Percentiles rank a stretch among this genome's conserved stretches.
Conservation (phyloP, 2,888 invertebrate genomes). For the Calliopum simillimum region DNA sequence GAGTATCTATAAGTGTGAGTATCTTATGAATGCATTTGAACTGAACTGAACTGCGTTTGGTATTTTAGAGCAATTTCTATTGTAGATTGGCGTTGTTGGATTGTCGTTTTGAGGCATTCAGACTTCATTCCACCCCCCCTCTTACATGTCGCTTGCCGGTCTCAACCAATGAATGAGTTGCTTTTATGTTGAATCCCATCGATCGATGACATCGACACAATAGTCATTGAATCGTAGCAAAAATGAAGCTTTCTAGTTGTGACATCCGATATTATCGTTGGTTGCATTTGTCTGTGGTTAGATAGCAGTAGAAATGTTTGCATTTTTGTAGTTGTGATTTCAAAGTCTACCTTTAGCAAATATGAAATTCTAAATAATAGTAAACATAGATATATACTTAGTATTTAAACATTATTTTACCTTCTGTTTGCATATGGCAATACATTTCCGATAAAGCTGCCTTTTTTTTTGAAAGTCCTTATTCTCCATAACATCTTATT, state of each 20-base stretch:
- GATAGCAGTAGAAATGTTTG: too few relatives aligned
- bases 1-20: slow-evolving; percentile 21
- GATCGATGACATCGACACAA: slow-evolving; percentile 3
- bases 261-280: too few relatives aligned
- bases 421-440: too few relatives aligned
- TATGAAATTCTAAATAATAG: too few relatives aligned
- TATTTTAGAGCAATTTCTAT: slow-evolving; percentile 6
- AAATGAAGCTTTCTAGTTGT: too few relatives aligned
- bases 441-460: too few relatives aligned
- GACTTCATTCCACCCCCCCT: not conserved
- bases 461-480: too few relatives aligned
- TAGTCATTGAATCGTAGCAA: slow-evolving; percentile 2
- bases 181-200: slow-evolving; percentile 9
- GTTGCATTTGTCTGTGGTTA: too few relatives aligned
- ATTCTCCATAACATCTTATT: not conserved
- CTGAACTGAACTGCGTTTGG: slow-evolving; percentile 32
- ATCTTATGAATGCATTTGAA: slow-evolving; percentile 21
- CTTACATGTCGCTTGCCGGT: not conserved
- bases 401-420: too few relatives aligned
- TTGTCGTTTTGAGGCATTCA: not conserved
- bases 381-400: too few relatives aligned
- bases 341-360: too few relatives aligned
- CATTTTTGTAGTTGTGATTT: too few relatives aligned
- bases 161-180: slow-evolving; percentile 32
- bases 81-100: slow-evolving; percentile 7